Base-by-base conservation (phyloP, 2,888 invertebrate genomes). In the Neria commutata region DNA sequence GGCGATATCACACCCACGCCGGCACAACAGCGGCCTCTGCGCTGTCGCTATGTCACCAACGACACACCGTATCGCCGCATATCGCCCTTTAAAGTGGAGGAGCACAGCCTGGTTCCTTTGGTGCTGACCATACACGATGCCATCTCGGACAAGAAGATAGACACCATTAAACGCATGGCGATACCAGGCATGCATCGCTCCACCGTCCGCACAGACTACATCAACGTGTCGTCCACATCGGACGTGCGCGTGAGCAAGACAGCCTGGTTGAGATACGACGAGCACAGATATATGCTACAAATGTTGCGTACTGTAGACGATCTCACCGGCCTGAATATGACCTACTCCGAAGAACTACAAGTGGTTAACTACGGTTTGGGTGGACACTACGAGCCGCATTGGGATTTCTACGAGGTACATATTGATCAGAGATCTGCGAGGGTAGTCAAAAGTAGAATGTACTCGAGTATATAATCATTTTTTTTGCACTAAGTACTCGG, bases 311-410 rank as follows among this genome's bases (percentile, higher is more conserved):
- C 88, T 95, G 85, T 94, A 92, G 62, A 62, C 47, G 83, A 83
- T 60, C 75, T 86, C 60, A 87, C 87, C n/a, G 86, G 85, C 4
- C 76, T 89, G 52, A 83, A 84, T 25, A 82, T 86, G 80, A 81
- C 81, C 21, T 87, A 86, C 23, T 86, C 87, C 4, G 98, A 99
- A 81, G 95, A 98, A 75, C 84, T 98, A 66, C 98, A 98, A 84
- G 94, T 98, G 54, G 98, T 96, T 69, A 98, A 98, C 84, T 98
- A 98, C 81, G 98, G 98, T 16, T 92, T 98, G 66, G 98, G 98
- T 8, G 98, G 98, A 0, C 98, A 98, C 81, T 98, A 98, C 81
- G 98, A 97, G 76, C 98, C 98, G n/a, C 98, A 98, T 83, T 98
- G 89, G 83, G 98, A 93, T 79, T 93, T 92, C 54, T 75, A 72